Evolutionary conservation across 2,113 vertebrate genomes (phyloP).

Genomic region (Forbesichthys papilliferus): DNA sequence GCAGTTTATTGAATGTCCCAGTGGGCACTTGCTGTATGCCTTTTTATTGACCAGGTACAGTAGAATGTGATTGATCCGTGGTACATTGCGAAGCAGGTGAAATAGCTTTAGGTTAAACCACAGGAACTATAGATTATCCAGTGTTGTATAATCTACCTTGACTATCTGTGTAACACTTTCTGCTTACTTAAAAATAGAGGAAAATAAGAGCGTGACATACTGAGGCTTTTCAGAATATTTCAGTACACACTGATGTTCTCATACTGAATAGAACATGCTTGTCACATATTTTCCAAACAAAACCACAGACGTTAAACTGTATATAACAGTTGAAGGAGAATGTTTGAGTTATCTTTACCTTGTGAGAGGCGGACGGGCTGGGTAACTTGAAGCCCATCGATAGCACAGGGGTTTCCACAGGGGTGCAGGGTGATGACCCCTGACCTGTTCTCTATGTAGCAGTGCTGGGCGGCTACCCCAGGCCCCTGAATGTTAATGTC

Average conservation of each 20-base stretch:
- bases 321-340: not conserved
- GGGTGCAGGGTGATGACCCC: conserved; percentile 88
- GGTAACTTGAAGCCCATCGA: conserved; percentile 81
- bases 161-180: too few species aligned
- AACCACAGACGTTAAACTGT: too few species aligned
- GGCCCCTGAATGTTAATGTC: conserved; percentile 89
- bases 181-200: too few species aligned
- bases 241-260: too few species aligned
- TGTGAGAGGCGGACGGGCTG: conserved; percentile 87
- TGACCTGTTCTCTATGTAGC: conserved; percentile 86
- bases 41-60: conserved; percentile 20
- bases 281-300: too few species aligned
- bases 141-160: not conserved
- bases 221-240: too few species aligned
- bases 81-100: not conserved
- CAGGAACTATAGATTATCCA: conserved; percentile 1
- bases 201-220: too few species aligned
- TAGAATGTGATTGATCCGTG: conserved; percentile 11
- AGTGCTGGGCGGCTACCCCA: conserved; percentile 85
- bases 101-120: not conserved
- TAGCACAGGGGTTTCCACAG: conserved; percentile 85
- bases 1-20: conserved; percentile 20
- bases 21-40: not conserved
- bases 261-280: too few species aligned
- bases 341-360: conserved; percentile 74